Base-by-base conservation (phyloP, 2,888 invertebrate genomes). In the Pyrrhia umbra region DNA sequence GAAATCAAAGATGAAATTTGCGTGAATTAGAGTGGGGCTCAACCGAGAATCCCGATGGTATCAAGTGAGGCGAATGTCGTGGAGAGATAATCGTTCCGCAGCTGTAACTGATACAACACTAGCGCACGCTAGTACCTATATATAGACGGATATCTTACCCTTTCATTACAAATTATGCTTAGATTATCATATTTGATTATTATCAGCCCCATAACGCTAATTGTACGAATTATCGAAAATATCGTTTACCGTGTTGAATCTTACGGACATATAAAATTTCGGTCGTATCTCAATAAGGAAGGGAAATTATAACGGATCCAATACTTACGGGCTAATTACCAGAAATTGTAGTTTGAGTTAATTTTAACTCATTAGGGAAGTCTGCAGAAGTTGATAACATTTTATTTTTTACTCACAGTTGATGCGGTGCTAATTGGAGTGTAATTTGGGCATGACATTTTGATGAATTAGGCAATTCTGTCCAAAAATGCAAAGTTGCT, bases 1-100 rank as follows among this genome's bases (percentile, higher is more conserved):
- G 62, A 67, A 79, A 88, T 86, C 86, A 80, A 80, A 80, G 82
- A 80, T 81, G 62, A 75, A 80, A 75, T 79, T 74, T 75, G 71
- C 77, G 77, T 78, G 81, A 82, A 82, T 79, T 82, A 80, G 82
- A 79, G 75, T 78, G 68, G 73, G 72, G 74, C 69, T 79, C 79
- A 50, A 65, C 56, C 64, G 75, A 52, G 68, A 46, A 51, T 73
- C 42, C 75, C 68, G 83, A 84, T 86, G 54, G 42, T 78, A 83
- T 83, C 82, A 25, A 62, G 63, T 51, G 69, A 68, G 62, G 45
- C 59, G 73, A 68, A 68, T 62, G 66, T 68, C 71, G 68, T 68
- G 67, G 72, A 51, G 51, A 34, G 77, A 75, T 80, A 62, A 60
- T 70, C 52, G 64, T 58, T 43, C 42, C 27, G 63, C 65, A 57